Percentiles rank a stretch among this genome's conserved stretches.
phyloP scores from a whole-genome alignment of 2,888 invertebrate genomes.

The Neuroscelio doddi region DNA sequence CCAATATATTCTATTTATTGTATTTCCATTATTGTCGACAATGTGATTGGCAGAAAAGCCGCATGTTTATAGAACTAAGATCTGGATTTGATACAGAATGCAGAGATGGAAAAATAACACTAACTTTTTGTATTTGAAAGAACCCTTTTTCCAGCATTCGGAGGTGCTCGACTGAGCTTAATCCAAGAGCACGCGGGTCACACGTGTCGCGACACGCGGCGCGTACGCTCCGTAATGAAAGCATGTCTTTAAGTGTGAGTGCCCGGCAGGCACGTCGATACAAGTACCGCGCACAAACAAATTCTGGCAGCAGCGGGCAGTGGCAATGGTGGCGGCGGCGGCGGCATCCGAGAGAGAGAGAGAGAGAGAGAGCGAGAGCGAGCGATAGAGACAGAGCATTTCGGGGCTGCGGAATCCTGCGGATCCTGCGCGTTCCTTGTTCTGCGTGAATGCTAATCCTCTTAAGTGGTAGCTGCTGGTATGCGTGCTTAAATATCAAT shows the following conservation, averaged over 20 bases:
- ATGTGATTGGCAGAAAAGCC: too few relatives aligned
- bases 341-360: too few relatives aligned
- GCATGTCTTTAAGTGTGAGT: slow-evolving; percentile 27
- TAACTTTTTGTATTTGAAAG: slow-evolving; percentile 47
- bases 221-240: slow-evolving; percentile 45
- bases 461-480: slow-evolving; percentile 67
- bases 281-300: slow-evolving; percentile 47
- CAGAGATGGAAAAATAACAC: slow-evolving; percentile 61
- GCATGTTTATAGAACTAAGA: too few relatives aligned
- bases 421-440: slow-evolving; percentile 48
- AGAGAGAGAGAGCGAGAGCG: too few relatives aligned
- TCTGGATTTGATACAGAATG: too few relatives aligned
- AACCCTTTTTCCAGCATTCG: slow-evolving; percentile 56
- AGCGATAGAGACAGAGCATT: slow-evolving; percentile 23
- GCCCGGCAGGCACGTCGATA: slow-evolving; percentile 31
- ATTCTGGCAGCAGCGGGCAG: too few relatives aligned
- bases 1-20: too few relatives aligned
- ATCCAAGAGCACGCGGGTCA: slow-evolving; percentile 51
- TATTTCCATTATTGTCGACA: too few relatives aligned
- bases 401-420: too few relatives aligned
- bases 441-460: slow-evolving; percentile 65
- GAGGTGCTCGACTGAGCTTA: slow-evolving; percentile 49
- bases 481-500: slow-evolving; percentile 69
- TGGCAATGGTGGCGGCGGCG: too few relatives aligned
- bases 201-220: slow-evolving; percentile 61